A percentile compares a stretch with the other conserved stretches of the same genome.
Evolutionary conservation across 2,797 vertebrate species (phyloP).

Genomic region (Mus spretus): DNA sequence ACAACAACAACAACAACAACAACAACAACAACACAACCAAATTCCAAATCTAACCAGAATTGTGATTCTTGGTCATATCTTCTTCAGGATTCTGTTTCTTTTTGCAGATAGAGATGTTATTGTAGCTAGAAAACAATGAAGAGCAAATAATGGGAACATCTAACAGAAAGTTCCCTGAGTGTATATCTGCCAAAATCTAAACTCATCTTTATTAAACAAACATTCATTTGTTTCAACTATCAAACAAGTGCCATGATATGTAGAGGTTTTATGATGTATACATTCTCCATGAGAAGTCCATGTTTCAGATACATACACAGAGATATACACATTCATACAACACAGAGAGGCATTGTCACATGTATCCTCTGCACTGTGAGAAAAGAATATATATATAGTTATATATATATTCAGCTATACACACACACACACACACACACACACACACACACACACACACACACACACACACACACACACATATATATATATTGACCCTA

Average conservation of each 20-base stretch:
- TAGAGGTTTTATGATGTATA: not conserved
- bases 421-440: no score
- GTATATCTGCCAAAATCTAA: not conserved
- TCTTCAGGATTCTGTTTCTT: not conserved
- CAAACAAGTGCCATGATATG: not conserved
- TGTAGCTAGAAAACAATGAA: not conserved
- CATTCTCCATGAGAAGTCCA: fast-evolving
- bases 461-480: no score
- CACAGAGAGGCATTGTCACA: not conserved
- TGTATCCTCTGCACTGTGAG: not conserved
- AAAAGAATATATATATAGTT: not conserved
- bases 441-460: no score
- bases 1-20: not conserved
- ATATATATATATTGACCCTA: fast-evolving
- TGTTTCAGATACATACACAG: not conserved
- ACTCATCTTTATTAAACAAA: not conserved
- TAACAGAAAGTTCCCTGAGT: no score
- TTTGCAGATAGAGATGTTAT: not conserved
- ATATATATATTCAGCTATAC: no score
- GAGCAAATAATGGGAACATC: not conserved
- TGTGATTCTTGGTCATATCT: not conserved
- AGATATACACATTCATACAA: not conserved
- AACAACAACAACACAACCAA: not conserved
- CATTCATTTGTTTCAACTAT: not conserved
- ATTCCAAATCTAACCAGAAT: not conserved